phyloP scores from a whole-genome alignment of 2,113 vertebrate genomes.

The Leucopsar rothschildi region DNA sequence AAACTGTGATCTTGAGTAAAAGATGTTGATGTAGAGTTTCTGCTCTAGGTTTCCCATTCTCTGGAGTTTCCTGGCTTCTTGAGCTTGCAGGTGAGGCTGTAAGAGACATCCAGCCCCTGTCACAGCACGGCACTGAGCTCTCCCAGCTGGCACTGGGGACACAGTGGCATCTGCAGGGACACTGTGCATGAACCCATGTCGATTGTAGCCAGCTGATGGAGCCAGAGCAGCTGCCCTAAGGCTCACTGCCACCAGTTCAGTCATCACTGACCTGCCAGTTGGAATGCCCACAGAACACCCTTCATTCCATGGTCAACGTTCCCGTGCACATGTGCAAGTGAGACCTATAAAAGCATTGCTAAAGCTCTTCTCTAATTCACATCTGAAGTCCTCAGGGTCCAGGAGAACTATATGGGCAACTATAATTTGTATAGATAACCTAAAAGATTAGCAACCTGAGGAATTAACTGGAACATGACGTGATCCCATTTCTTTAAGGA shows the following conservation, averaged over 20 bases:
- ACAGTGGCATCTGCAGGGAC: neutral
- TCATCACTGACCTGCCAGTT: neutral
- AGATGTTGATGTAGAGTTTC: neutral
- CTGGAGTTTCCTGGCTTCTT: neutral
- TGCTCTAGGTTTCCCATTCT: neutral
- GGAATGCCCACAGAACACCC: neutral
- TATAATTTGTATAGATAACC: neutral
- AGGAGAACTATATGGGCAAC: neutral
- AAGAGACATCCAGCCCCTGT: neutral
- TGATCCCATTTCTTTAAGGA: fast-evolving
- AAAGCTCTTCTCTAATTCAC: neutral
- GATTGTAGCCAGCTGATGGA: neutral
- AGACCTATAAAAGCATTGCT: neutral
- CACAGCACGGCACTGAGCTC: neutral
- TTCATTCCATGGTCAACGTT: neutral
- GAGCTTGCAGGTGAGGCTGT: neutral
- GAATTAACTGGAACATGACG: neutral
- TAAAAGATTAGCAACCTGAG: neutral
- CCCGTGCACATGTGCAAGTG: fast-evolving
- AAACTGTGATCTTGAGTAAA: neutral
- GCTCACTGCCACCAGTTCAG: neutral
- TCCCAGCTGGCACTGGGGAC: fast-evolving
- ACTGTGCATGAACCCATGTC: neutral
- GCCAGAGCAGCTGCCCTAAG: neutral
- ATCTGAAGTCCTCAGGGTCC: neutral